These are phyloP conservation scores for Dendrolimus kikuchii DNA, from an alignment of 1,140 invertebrate species.

Conservation along the genomic window DNA sequence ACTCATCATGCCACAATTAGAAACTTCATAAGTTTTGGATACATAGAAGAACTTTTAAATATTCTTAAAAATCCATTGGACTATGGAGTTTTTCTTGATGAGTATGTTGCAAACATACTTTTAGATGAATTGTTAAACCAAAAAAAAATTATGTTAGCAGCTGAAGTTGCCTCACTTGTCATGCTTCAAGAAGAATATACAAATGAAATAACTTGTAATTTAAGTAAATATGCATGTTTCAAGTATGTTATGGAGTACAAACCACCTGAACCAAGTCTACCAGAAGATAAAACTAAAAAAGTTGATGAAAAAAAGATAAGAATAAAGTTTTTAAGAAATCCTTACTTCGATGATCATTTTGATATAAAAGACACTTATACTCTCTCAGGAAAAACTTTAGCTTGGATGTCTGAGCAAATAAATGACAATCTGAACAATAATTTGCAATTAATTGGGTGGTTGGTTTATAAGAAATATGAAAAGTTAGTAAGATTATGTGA, in stretches of 20 bases:
- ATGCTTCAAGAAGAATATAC: constrained; percentile 93
- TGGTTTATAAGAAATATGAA: constrained; percentile 79
- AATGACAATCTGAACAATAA: constrained; percentile 75
- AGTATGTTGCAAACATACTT: constrained; percentile 84
- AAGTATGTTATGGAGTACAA: constrained; percentile 79
- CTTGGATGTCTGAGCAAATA: constrained; percentile 72
- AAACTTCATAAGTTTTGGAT: constrained; percentile 75
- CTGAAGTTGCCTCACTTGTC: constrained; percentile 82
- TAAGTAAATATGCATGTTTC: constrained; percentile 84
- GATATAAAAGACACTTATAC: constrained; percentile 80
- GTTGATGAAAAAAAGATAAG: constrained; percentile 83
- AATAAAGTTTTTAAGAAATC: constrained; percentile 85
- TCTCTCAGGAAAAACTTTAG: constrained; percentile 86
- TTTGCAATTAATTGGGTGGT: constrained; percentile 79
- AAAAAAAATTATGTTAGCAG: constrained; percentile 80
- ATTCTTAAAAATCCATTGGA: constrained; percentile 87
- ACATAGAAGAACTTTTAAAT: constrained; percentile 77
- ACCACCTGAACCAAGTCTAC: constrained; percentile 49
- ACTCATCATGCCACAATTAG: constrained; percentile 87
- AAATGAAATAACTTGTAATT: constrained; percentile 79
- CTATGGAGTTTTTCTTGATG: constrained; percentile 92
- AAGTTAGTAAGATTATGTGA: constrained; percentile 63
- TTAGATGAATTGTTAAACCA: constrained; percentile 85
- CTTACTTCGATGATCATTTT: constrained; percentile 90
- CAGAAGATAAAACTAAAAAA: constrained; percentile 56